These are phyloP conservation scores for Pygathrix nemaeus DNA, from an alignment of 2,113 vertebrate genomes.

Conservation along the genomic window DNA sequence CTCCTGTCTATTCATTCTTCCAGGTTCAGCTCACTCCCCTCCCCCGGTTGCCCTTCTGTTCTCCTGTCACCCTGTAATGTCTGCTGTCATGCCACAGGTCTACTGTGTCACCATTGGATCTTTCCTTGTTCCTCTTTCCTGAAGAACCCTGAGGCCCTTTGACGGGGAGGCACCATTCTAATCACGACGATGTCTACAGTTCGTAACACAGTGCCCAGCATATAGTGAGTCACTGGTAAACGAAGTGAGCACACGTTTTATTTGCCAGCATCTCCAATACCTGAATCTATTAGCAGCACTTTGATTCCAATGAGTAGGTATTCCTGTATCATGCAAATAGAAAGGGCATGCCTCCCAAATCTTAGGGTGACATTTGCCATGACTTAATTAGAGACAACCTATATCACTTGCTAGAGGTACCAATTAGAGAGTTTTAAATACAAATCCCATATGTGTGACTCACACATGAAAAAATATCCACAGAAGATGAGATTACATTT, in stretches of 20 bases:
- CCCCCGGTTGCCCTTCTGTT: background rate
- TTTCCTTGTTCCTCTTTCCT: background rate
- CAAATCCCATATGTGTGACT: constrained; percentile 21
- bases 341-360: background rate
- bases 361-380: background rate
- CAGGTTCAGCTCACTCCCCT: background rate
- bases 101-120: background rate
- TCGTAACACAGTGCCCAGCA: background rate
- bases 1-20: background rate
- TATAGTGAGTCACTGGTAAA: background rate
- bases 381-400: constrained; percentile 35
- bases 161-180: background rate
- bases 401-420: constrained; percentile 34
- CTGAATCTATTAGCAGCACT: background rate
- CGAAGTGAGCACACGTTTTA: background rate
- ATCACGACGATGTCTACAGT: background rate
- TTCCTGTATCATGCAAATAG: background rate
- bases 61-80: too few relatives aligned
- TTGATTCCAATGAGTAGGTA: background rate
- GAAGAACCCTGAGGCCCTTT: background rate
- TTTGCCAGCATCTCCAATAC: background rate
- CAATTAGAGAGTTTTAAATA: constrained; percentile 57
- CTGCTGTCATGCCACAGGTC: background rate
- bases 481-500: constrained; percentile 18
- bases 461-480: constrained; percentile 37